Percentiles rank a stretch among this genome's conserved stretches.
phyloP scores from a whole-genome alignment of 2,797 vertebrate genomes.

The Karalla daura region DNA sequence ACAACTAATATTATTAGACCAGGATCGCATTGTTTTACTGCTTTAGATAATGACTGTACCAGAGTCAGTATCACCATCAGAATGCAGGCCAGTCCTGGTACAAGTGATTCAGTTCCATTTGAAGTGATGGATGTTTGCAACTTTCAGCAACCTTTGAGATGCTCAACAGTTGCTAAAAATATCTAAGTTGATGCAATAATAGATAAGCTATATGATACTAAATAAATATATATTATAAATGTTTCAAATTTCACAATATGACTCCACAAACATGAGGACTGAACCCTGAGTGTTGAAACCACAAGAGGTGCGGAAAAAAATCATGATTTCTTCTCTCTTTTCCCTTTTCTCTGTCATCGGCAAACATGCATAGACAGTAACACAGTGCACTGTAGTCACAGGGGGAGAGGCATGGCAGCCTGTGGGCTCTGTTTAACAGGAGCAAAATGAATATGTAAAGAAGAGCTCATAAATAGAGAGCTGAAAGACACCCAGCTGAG shows the following conservation, averaged over 20 bases:
- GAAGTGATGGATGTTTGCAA: no score
- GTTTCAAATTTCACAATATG: no score
- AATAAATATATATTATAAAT: no score
- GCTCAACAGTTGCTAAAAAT: no score
- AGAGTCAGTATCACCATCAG: no score
- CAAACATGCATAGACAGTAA: slow-evolving; percentile 21
- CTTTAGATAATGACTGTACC: neutral
- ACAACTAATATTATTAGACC: neutral
- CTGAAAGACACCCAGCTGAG: slow-evolving; percentile 81
- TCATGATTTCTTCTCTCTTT: no score
- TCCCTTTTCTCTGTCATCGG: slow-evolving; percentile 9
- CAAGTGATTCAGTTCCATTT: no score
- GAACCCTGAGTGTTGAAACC: neutral
- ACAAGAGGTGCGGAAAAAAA: no score
- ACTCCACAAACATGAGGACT: neutral
- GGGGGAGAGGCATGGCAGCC: slow-evolving; percentile 57
- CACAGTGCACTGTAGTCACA: slow-evolving; percentile 38
- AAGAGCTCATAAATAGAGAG: slow-evolving; percentile 81
- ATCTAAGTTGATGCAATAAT: no score
- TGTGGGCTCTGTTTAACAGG: slow-evolving; percentile 78
- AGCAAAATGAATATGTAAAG: slow-evolving; percentile 87
- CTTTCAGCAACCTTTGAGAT: no score
- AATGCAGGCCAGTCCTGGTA: no score
- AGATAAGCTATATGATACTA: no score
- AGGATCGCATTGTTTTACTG: neutral